Evolutionary conservation across 2,888 invertebrate species (phyloP).

Genomic region (Vesta saturnalis): DNA sequence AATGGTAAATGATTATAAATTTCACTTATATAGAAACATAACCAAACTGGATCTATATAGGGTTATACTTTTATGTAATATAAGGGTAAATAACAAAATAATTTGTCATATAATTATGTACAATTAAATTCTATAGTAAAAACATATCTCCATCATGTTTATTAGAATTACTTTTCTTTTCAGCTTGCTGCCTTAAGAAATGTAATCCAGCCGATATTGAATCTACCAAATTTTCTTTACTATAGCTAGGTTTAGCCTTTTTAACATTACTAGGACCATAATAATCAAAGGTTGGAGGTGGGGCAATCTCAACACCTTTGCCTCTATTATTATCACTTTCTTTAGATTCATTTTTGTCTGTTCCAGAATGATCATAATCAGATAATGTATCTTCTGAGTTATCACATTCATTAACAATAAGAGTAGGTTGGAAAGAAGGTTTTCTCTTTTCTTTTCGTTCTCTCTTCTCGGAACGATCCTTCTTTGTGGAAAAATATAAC

Average conservation of each 20-base stretch:
- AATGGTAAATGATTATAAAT: too few relatives aligned
- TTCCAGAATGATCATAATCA: slow-evolving; percentile 42
- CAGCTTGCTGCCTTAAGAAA: slow-evolving; percentile 66
- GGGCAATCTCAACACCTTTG: slow-evolving; percentile 68
- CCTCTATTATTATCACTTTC: slow-evolving; percentile 37
- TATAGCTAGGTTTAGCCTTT: slow-evolving; percentile 46
- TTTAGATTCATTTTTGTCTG: neutral
- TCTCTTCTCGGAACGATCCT: neutral
- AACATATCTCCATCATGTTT: slow-evolving; percentile 44
- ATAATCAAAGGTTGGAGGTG: slow-evolving; percentile 74
- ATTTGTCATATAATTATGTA: neutral
- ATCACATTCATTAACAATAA: slow-evolving; percentile 48
- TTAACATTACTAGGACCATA: slow-evolving; percentile 63
- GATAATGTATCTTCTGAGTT: slow-evolving; percentile 46
- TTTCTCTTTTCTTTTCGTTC: neutral
- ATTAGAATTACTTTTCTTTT: slow-evolving; percentile 56
- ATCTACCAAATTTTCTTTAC: slow-evolving; percentile 58
- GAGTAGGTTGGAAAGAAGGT: slow-evolving; percentile 35
- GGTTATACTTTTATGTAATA: too few relatives aligned
- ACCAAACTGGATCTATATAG: too few relatives aligned
- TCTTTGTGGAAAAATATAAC: slow-evolving; percentile 56
- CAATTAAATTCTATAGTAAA: slow-evolving; percentile 28
- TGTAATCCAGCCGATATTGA: slow-evolving; percentile 67
- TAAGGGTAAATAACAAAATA: neutral
- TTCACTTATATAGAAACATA: too few relatives aligned